These are phyloP conservation scores for Cataglyphis livida DNA, from an alignment of 2,888 invertebrate genomes.

Conservation along the genomic window DNA sequence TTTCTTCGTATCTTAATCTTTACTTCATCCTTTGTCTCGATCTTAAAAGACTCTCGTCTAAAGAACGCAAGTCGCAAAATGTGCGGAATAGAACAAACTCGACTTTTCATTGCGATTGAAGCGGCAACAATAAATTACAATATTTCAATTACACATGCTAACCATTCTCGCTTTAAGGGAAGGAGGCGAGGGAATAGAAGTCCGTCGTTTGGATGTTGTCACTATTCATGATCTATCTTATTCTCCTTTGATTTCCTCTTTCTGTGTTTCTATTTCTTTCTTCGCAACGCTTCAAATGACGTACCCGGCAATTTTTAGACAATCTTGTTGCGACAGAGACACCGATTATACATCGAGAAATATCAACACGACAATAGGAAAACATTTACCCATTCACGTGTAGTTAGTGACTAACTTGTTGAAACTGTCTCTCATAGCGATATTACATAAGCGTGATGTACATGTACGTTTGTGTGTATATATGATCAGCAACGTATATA, in stretches of 20 bases:
- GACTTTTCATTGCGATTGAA: constrained; percentile 12
- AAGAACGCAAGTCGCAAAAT: constrained; percentile 1
- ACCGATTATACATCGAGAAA: constrained; percentile 77
- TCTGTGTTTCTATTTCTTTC: not conserved
- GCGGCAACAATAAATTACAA: not conserved
- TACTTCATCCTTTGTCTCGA: not conserved
- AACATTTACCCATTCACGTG: constrained; percentile 78
- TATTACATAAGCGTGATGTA: constrained; percentile 62
- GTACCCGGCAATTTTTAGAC: constrained; percentile 21
- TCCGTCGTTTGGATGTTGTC: constrained; percentile 11
- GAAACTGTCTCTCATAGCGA: constrained; percentile 55
- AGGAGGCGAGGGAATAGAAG: not conserved
- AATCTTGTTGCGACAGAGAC: constrained; percentile 65
- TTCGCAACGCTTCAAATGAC: constrained; percentile 3
- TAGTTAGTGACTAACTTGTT: constrained; percentile 77
- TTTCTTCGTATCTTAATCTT: constrained; percentile 22
- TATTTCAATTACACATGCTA: constrained; percentile 17
- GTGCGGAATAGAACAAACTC: constrained; percentile 17
- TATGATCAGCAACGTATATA: constrained; percentile 59
- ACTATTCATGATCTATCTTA: constrained; percentile 12
- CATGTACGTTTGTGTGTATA: constrained; percentile 62
- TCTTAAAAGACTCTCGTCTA: not conserved
- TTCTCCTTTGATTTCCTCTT: constrained; percentile 9
- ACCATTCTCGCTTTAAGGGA: not conserved
- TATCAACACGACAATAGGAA: constrained; percentile 80